Conservation (phyloP, 2,888 invertebrate species). For the Resseliella maxima region DNA sequence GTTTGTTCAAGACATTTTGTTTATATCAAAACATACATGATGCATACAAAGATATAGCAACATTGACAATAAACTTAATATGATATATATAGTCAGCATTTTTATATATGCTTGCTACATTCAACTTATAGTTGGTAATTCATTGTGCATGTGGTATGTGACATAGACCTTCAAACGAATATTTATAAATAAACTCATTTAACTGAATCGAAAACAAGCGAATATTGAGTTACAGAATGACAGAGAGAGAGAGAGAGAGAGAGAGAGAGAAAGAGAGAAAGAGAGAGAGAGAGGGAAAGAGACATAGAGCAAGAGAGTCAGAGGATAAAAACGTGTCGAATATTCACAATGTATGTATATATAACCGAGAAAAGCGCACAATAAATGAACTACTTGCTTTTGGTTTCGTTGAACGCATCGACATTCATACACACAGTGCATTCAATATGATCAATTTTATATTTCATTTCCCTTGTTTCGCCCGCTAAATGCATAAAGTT, state of each 20-base stretch:
- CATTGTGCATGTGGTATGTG: not conserved
- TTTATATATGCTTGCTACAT: not conserved
- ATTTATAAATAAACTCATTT: constrained; percentile 34
- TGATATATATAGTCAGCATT: not conserved
- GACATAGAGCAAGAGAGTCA: not conserved
- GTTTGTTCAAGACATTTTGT: too few species aligned
- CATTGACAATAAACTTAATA: not conserved
- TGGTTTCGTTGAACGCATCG: constrained; percentile 28
- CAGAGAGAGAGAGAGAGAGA: not conserved
- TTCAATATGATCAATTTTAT: not conserved
- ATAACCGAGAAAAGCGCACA: too few species aligned
- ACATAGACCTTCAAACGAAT: constrained; percentile 37
- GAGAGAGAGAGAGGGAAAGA: not conserved
- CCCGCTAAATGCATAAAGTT: not conserved
- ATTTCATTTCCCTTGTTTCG: not conserved
- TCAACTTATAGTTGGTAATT: not conserved
- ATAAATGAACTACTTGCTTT: not conserved
- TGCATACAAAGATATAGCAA: too few species aligned
- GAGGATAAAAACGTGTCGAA: too few species aligned
- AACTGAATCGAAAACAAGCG: constrained; percentile 19
- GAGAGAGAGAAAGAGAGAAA: not conserved
- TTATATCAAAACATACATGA: too few species aligned
- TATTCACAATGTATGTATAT: too few species aligned
- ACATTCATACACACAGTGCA: not conserved
- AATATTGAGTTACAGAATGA: not conserved